Evolutionary conservation across 2,113 vertebrate genomes (phyloP), one percentile per base, ranked within the genome.

Genomic region (Gadus macrocephalus): DNA sequence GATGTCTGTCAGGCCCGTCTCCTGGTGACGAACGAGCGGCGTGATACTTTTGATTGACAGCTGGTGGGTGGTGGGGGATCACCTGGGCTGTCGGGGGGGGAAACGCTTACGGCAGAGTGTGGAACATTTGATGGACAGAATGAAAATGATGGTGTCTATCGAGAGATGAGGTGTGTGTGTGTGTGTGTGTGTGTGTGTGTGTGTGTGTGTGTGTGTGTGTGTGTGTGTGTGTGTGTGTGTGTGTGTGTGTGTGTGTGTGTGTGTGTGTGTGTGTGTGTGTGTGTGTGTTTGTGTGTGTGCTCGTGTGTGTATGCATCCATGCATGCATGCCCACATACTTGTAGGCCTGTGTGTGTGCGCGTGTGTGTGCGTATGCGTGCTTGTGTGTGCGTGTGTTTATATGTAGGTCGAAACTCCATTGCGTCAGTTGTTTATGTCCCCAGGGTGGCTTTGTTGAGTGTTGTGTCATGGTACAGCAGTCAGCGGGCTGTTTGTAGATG

Each of bases 21-120:
- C 16, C 67, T 71, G 75, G 58, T 85, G 77, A 83, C 5, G 61
- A 82, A 87, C 83, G 81, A 74, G 77, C 71, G 76, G 79, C 75
- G 75, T 74, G 70, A 75, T 79, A 78, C 67, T 61, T 14, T 14
- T 75, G 80, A 85, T 69, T 86, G 83, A 86, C 74, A 79, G 74
- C 14, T 83, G 79, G 81, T 75, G 81, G 79, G 68, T 79, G 72
- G 66, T 77, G 69, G 73, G 35, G 68, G 72, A 83, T 72, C 66
- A 56, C 59, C 69, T 63, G 27, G 6, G 69, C 71, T 87, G 84
- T 83, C 80, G 42, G 73, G 31, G 78, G 20, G 17, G 20, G 17
- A 58, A 68, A 63, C 35, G 58, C 62, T 68, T 73, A 78, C 76
- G 79, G 77, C 76, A 79, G 73, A 67, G 49, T 16, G 35, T 53